Conservation (phyloP, 2,797 vertebrate species). For the Meda fulgida region DNA sequence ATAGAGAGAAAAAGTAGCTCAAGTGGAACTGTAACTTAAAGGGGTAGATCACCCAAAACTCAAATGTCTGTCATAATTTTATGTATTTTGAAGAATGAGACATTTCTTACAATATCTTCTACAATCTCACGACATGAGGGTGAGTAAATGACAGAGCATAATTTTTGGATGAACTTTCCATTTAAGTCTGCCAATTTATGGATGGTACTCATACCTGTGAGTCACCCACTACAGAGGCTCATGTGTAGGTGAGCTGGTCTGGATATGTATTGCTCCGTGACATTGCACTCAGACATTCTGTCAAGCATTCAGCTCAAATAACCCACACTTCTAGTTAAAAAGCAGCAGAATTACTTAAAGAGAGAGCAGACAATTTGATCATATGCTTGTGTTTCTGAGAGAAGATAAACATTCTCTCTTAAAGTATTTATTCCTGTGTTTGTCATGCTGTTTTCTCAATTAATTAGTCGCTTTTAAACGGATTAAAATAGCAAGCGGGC, state of each 20-base stretch:
- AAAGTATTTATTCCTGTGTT: constrained; percentile 50
- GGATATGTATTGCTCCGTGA: constrained; percentile 19
- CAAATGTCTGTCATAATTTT: not conserved
- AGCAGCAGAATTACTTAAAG: not conserved
- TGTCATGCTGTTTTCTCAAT: constrained; percentile 53
- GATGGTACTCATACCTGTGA: constrained; percentile 6
- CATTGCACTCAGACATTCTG: constrained; percentile 55
- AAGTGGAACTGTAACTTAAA: not conserved
- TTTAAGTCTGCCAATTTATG: not conserved
- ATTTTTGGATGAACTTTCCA: not conserved
- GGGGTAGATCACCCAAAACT: not conserved
- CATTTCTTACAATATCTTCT: not conserved
- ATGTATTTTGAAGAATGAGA: not conserved
- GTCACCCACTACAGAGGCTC: not conserved
- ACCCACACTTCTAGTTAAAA: not conserved
- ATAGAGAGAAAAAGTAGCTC: not conserved
- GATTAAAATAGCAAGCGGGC: constrained; percentile 68
- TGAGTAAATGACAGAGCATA: too few species aligned
- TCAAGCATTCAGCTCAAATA: constrained; percentile 40
- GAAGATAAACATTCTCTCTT: not conserved
- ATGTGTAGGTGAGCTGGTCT: constrained; percentile 18
- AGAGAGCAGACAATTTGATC: not conserved
- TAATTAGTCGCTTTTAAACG: constrained; percentile 66
- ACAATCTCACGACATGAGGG: not conserved
- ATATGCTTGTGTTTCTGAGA: constrained; percentile 6